Conservation (phyloP, 2,888 invertebrate genomes). For the Pheosia tremula region DNA sequence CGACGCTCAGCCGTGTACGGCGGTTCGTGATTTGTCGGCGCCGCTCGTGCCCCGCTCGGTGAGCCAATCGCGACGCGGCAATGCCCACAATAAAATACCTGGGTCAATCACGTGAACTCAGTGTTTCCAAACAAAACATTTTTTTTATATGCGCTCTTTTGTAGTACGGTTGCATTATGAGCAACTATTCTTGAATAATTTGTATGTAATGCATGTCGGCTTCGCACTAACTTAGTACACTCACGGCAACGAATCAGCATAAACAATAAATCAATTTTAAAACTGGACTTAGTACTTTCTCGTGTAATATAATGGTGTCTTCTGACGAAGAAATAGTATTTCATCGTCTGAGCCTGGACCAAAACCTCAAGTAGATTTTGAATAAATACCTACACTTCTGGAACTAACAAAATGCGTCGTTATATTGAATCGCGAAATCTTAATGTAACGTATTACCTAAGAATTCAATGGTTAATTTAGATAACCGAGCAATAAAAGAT, state of each 20-base stretch:
- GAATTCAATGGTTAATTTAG: neutral
- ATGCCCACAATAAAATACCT: conserved; percentile 80
- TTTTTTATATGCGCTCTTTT: conserved; percentile 64
- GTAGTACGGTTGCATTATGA: conserved; percentile 45
- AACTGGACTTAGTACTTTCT: neutral
- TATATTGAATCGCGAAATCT: too few species aligned
- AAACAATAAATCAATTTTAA: neutral
- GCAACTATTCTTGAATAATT: conserved; percentile 55
- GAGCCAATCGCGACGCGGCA: conserved; percentile 77
- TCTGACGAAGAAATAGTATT: too few species aligned
- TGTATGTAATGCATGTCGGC: conserved; percentile 37
- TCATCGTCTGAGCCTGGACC: too few species aligned
- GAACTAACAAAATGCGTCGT: too few species aligned
- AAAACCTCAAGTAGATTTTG: too few species aligned
- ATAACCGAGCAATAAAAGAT: conserved; percentile 37
- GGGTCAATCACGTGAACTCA: conserved; percentile 89
- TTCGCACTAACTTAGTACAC: conserved; percentile 37
- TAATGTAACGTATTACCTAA: too few species aligned
- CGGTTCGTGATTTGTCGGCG: conserved; percentile 75
- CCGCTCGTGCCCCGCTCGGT: conserved; percentile 74
- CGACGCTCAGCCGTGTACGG: conserved; percentile 66
- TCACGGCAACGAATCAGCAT: neutral
- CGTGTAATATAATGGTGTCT: too few species aligned
- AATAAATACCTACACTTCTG: too few species aligned
- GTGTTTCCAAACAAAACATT: conserved; percentile 89